These are phyloP conservation scores for Tinea trinotella DNA, from an alignment of 2,888 invertebrate species.

Conservation along the genomic window DNA sequence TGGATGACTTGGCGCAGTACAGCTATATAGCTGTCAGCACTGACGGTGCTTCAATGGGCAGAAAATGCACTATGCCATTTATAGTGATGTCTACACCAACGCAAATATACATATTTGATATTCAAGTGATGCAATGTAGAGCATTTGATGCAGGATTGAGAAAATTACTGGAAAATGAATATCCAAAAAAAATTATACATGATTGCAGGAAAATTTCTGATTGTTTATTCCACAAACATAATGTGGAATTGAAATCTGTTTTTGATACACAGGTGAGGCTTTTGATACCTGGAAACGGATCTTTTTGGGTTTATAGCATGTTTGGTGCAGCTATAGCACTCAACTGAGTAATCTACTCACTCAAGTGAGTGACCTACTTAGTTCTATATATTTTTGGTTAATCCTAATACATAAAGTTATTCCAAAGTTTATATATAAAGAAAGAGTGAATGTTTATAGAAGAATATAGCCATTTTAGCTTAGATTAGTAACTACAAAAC, in stretches of 20 bases:
- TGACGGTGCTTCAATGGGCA: conserved; percentile 62
- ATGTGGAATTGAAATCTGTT: conserved; percentile 67
- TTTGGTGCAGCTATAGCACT: no score
- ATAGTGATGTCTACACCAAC: conserved; percentile 53
- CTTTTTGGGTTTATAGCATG: no score
- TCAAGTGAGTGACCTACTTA: no score
- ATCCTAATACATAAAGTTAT: no score
- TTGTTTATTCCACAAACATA: conserved; percentile 71
- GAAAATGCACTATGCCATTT: conserved; percentile 65
- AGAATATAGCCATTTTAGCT: no score
- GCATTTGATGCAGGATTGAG: conserved; percentile 65
- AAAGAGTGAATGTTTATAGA: no score
- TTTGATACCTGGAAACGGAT: no score
- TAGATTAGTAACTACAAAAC: no score
- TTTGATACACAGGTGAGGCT: conserved; percentile 72
- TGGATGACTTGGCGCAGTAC: conserved; percentile 48
- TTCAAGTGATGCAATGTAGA: conserved; percentile 59
- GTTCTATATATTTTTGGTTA: no score
- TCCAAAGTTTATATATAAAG: no score
- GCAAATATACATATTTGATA: conserved; percentile 65
- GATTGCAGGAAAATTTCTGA: conserved; percentile 73
- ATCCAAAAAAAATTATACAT: conserved; percentile 71
- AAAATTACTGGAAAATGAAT: conserved; percentile 52
- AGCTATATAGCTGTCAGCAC: conserved; percentile 50
- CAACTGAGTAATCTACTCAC: no score